A percentile compares a stretch with the other conserved stretches of the same genome.
Evolutionary conservation across 1,140 invertebrate species (phyloP).

Genomic region (Hyphantria cunea): DNA sequence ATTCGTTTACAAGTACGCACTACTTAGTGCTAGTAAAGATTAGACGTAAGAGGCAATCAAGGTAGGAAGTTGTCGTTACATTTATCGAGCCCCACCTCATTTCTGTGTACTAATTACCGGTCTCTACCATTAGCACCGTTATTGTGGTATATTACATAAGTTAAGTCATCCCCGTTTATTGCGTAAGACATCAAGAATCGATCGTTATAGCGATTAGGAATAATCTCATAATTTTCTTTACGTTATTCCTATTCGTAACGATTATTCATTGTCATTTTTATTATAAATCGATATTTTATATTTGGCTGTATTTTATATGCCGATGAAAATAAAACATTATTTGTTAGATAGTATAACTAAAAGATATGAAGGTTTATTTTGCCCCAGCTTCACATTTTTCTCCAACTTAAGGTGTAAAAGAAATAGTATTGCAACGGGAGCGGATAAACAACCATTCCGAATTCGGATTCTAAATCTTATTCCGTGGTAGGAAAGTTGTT

Average conservation of each 20-base stretch:
- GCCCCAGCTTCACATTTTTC: background rate
- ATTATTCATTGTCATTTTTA: too few species aligned
- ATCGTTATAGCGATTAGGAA: constrained; percentile 12
- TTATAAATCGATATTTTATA: too few species aligned
- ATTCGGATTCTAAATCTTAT: constrained; percentile 15
- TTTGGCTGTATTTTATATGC: too few species aligned
- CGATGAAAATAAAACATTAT: too few species aligned
- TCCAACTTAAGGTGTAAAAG: constrained; percentile 9
- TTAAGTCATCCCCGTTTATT: constrained; percentile 4
- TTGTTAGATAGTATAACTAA: too few species aligned
- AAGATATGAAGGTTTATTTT: background rate
- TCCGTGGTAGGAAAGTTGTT: constrained; percentile 1
- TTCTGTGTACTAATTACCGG: constrained; percentile 25
- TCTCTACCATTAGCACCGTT: constrained; percentile 6
- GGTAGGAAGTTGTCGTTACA: constrained; percentile 18
- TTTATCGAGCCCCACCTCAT: constrained; percentile 24
- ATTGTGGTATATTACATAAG: constrained; percentile 13
- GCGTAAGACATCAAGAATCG: constrained; percentile 9
- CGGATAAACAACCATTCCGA: constrained; percentile 4
- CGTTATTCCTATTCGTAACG: background rate
- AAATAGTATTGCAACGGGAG: constrained; percentile 23
- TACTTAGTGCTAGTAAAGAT: background rate
- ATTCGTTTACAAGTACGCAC: background rate
- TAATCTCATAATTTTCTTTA: constrained; percentile 16
- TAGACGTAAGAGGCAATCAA: background rate